A percentile compares a stretch with the other conserved stretches of the same genome.
Evolutionary conservation across 2,797 vertebrate species (phyloP).

Genomic region (Morus bassanus): DNA sequence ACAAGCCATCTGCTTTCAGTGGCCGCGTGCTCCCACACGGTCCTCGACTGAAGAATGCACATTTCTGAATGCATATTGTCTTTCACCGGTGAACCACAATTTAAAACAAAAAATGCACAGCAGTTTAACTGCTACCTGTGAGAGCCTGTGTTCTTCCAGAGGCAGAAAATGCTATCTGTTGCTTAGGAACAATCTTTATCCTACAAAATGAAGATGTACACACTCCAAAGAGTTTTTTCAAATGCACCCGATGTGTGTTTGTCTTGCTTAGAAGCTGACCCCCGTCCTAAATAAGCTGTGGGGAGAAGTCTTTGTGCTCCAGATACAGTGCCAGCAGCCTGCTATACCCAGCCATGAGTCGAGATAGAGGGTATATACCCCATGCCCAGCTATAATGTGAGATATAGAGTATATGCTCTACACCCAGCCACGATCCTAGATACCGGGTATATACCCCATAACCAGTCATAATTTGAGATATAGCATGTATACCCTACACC

Average conservation of each 20-base stretch:
- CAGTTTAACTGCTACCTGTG: not conserved
- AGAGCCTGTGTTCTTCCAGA: not conserved
- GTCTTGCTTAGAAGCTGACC: not conserved
- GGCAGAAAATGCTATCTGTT: not conserved
- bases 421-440: not conserved
- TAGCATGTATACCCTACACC: fast-evolving
- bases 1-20: not conserved
- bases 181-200: slow-evolving; percentile 51
- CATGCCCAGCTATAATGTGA: not conserved
- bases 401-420: not conserved
- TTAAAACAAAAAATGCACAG: not conserved
- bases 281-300: fast-evolving
- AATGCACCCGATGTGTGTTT: not conserved
- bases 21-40: fast-evolving
- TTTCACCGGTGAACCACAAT: not conserved
- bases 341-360: fast-evolving
- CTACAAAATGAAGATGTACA: fast-evolving
- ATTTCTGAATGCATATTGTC: not conserved
- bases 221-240: not conserved
- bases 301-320: not conserved
- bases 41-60: not conserved
- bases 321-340: fast-evolving
- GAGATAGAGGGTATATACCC: not conserved
- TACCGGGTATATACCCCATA: fast-evolving
- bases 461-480: fast-evolving